Evolutionary conservation across 2,888 invertebrate species (phyloP).

Genomic region (Ornithoptera priamus): DNA sequence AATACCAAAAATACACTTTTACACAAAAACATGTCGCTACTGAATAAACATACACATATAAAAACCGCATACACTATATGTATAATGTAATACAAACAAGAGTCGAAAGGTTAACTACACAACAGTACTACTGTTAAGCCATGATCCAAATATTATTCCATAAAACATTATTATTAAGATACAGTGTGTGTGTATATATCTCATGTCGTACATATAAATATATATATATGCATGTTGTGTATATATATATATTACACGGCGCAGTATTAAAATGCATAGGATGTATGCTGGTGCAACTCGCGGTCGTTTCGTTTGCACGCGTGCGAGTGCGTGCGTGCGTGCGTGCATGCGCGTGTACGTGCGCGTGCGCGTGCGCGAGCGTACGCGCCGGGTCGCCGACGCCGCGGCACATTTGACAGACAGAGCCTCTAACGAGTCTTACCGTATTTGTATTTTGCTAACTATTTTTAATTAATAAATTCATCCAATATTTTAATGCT

Average conservation of each 20-base stretch:
- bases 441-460: slow-evolving; percentile 80
- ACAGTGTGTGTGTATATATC: slow-evolving; percentile 57
- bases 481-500: slow-evolving; percentile 78
- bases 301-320: slow-evolving; percentile 11
- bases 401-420: slow-evolving; percentile 67
- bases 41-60: slow-evolving; percentile 80
- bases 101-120: slow-evolving; percentile 77
- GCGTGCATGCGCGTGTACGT: too few relatives aligned
- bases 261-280: slow-evolving; percentile 66
- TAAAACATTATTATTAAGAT: slow-evolving; percentile 71
- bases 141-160: slow-evolving; percentile 74
- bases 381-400: slow-evolving; percentile 31
- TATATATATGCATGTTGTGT: too few relatives aligned
- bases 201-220: slow-evolving; percentile 43
- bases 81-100: slow-evolving; percentile 77
- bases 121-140: slow-evolving; percentile 78
- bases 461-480: slow-evolving; percentile 80
- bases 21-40: slow-evolving; percentile 74
- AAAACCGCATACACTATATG: slow-evolving; percentile 76
- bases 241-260: slow-evolving; percentile 56
- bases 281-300: slow-evolving; percentile 39
- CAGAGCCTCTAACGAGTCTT: slow-evolving; percentile 76
- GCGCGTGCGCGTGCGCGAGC: too few relatives aligned
- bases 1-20: slow-evolving; percentile 77
- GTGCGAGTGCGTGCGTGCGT: too few relatives aligned